phyloP scores from a whole-genome alignment of 2,888 invertebrate species.

The Metacarcinus magister region DNA sequence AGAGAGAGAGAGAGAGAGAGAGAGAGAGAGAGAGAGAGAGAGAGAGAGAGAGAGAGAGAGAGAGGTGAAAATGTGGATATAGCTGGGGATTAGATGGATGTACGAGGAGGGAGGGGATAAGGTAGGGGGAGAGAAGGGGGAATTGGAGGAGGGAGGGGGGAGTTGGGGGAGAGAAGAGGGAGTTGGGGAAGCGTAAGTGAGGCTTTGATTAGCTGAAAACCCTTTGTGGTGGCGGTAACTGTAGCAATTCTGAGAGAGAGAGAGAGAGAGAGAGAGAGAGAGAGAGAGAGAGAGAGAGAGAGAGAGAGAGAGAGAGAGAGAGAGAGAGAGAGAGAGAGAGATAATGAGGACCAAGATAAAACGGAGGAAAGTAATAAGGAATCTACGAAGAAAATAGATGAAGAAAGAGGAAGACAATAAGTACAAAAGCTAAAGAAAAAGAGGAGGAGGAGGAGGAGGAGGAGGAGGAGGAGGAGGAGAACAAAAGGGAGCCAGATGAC shows the following conservation, averaged over 20 bases:
- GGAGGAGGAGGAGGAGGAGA: neutral
- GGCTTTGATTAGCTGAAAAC: neutral
- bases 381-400: neutral
- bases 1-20: conserved; percentile 14
- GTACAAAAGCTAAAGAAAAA: neutral
- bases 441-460: neutral
- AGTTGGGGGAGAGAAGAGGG: neutral
- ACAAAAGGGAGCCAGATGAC: conserved; percentile 26
- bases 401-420: neutral
- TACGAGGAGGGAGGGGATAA: neutral
- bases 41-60: neutral
- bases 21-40: conserved; percentile 36
- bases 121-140: neutral
- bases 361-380: too few relatives aligned
- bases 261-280: conserved; percentile 26
- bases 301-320: neutral
- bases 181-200: neutral
- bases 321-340: too few relatives aligned
- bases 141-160: neutral
- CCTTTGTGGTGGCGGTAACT: neutral
- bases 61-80: neutral
- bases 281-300: neutral
- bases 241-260: neutral
- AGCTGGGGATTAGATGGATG: neutral
- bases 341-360: too few relatives aligned